These are phyloP conservation scores for Nipponacmea schrenckii DNA, from an alignment of 2,888 invertebrate species.

Conservation along the genomic window DNA sequence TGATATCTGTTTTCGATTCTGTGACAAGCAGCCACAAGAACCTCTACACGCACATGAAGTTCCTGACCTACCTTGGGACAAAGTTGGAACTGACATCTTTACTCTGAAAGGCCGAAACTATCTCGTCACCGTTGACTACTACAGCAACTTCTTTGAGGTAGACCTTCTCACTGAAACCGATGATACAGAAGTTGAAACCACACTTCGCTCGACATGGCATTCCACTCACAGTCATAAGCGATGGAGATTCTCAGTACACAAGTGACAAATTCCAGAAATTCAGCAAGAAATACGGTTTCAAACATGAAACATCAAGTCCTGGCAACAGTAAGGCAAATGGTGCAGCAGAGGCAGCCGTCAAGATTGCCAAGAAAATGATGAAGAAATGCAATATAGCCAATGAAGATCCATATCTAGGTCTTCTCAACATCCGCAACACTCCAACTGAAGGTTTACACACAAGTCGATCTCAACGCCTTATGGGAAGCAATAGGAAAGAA, in stretches of 20 bases:
- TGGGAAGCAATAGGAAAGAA: too few species aligned
- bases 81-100: constrained; percentile 39
- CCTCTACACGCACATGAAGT: constrained; percentile 27
- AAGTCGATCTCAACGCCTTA: constrained; percentile 13
- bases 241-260: not conserved
- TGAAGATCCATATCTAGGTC: constrained; percentile 28
- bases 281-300: too few species aligned
- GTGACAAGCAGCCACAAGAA: constrained; percentile 24
- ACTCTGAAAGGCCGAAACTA: constrained; percentile 28
- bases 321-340: constrained; percentile 14
- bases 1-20: constrained; percentile 23
- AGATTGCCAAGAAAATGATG: not conserved
- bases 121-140: constrained; percentile 36
- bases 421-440: constrained; percentile 20
- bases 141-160: constrained; percentile 34
- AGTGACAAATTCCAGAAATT: not conserved
- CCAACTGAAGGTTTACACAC: constrained; percentile 16
- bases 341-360: constrained; percentile 13
- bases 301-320: constrained; percentile 14
- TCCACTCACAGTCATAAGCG: not conserved
- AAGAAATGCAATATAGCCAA: not conserved
- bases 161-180: constrained; percentile 33
- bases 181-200: constrained; percentile 30
- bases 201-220: constrained; percentile 31
- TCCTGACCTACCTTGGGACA: constrained; percentile 35